phyloP scores from a whole-genome alignment of 2,888 invertebrate species.

The Melinopterus prodromus region DNA sequence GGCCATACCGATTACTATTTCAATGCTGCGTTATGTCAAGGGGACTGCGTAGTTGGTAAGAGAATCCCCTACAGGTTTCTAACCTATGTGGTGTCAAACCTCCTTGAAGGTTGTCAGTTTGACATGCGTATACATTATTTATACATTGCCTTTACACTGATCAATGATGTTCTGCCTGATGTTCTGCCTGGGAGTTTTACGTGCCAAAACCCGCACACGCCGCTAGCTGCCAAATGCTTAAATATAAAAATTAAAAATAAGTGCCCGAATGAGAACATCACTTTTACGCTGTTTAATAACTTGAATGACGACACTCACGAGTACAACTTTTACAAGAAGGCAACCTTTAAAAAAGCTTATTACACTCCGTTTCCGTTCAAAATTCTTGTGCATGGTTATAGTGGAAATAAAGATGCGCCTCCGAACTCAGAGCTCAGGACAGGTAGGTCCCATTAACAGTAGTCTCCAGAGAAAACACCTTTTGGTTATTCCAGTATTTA shows the following conservation, averaged over 20 bases:
- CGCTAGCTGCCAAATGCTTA: background rate
- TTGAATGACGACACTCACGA: background rate
- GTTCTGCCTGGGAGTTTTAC: background rate
- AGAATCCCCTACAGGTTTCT: background rate
- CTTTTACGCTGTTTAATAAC: constrained; percentile 21
- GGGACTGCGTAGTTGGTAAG: constrained; percentile 24
- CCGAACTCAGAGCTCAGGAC: constrained; percentile 20
- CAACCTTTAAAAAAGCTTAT: background rate
- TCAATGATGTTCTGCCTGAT: background rate
- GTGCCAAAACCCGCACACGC: background rate
- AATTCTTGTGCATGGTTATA: constrained; percentile 28
- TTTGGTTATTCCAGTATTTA: background rate
- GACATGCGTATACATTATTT: background rate
- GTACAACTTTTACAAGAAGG: background rate
- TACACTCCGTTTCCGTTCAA: constrained; percentile 10
- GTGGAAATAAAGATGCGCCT: constrained; percentile 11
- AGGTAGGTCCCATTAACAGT: background rate
- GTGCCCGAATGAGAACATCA: constrained; percentile 29
- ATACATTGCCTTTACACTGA: background rate
- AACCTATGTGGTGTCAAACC: background rate
- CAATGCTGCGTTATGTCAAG: constrained; percentile 20
- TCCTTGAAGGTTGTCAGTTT: background rate
- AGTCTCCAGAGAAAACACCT: background rate
- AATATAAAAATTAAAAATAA: constrained; percentile 13
- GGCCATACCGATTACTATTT: constrained; percentile 20